A percentile compares a stretch with the other conserved stretches of the same genome.
Evolutionary conservation across 2,888 invertebrate genomes (phyloP).

Genomic region (Crioceris asparagi): DNA sequence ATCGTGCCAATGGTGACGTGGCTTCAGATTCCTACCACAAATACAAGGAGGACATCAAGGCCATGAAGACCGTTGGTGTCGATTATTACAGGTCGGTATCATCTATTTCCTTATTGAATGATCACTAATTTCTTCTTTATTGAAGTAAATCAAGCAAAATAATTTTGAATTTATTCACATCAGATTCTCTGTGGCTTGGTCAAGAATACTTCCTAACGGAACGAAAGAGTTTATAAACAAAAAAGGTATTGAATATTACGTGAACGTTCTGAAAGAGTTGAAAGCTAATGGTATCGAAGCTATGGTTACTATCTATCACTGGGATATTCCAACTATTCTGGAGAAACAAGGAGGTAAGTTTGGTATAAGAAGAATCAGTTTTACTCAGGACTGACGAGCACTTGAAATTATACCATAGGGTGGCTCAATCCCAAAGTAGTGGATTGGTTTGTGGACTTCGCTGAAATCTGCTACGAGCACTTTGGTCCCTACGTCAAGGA

Average conservation of each 20-base stretch:
- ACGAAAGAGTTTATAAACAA: conserved; percentile 39
- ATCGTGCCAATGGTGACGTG: conserved; percentile 45
- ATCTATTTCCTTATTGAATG: too few species aligned
- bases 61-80: conserved; percentile 47
- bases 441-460: conserved; percentile 46
- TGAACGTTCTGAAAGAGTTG: conserved; percentile 28
- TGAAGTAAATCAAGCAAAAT: neutral
- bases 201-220: conserved; percentile 46
- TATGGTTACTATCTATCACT: conserved; percentile 42
- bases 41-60: conserved; percentile 49
- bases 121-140: neutral
- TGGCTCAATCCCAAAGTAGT: conserved; percentile 44
- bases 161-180: too few species aligned
- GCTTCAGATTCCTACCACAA: conserved; percentile 58
- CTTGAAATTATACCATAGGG: conserved; percentile 10
- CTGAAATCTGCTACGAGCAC: conserved; percentile 33
- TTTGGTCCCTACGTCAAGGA: conserved; percentile 30
- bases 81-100: conserved; percentile 38
- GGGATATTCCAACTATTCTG: conserved; percentile 45
- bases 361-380: too few species aligned
- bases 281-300: conserved; percentile 44
- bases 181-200: conserved; percentile 30
- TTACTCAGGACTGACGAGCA: too few species aligned
- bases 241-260: conserved; percentile 29
- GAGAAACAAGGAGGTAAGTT: conserved; percentile 29